A percentile compares a stretch with the other conserved stretches of the same genome.
Conservation (phyloP, 2,113 vertebrate species). For the Dromaius novaehollandiae region DNA sequence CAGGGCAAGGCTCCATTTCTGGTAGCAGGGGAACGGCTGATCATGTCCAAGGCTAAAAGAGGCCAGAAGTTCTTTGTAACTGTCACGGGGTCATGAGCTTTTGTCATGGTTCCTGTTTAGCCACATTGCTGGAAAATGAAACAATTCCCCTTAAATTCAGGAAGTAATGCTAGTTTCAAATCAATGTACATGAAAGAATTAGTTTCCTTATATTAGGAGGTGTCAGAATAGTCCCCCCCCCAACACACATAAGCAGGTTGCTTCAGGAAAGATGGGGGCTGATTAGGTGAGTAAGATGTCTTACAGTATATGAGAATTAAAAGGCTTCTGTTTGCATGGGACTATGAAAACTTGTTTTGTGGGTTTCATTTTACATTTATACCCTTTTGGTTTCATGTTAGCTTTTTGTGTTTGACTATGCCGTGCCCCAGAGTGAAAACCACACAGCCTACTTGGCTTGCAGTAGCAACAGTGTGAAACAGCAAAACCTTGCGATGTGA, state of each 20-base stretch:
- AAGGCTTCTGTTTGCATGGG: background rate
- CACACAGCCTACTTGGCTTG: background rate
- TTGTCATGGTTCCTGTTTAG: background rate
- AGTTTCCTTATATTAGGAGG: background rate
- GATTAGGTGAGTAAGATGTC: background rate
- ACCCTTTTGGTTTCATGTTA: conserved; percentile 11
- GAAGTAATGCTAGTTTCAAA: background rate
- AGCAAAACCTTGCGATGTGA: background rate
- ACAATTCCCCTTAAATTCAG: background rate
- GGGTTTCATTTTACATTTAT: background rate
- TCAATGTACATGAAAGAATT: background rate
- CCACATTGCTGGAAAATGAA: background rate
- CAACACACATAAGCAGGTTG: background rate
- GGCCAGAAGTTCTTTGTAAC: background rate
- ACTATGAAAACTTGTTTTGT: background rate
- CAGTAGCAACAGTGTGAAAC: background rate
- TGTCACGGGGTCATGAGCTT: background rate
- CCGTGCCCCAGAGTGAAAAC: background rate
- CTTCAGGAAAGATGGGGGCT: background rate
- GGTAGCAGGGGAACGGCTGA: background rate
- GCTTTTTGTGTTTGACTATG: background rate
- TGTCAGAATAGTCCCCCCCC: background rate
- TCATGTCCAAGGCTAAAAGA: background rate
- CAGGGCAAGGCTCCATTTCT: background rate
- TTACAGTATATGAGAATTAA: background rate